Conservation (phyloP, 1,140 invertebrate species). For the Aplysia californica region DNA sequence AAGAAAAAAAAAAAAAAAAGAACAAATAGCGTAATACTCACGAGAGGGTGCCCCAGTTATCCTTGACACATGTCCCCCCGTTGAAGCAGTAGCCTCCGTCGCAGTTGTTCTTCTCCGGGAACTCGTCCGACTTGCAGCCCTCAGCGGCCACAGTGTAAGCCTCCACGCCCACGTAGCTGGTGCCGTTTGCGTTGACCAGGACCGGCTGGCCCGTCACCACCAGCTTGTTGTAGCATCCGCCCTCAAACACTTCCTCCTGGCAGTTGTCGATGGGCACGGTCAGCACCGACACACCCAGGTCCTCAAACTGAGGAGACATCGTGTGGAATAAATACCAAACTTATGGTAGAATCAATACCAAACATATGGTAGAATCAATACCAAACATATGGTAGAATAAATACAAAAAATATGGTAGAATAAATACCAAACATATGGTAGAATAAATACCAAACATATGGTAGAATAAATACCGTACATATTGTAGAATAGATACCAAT, state of each 20-base stretch:
- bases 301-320: slow-evolving; percentile 90
- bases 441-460: too few relatives aligned
- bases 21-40: too few relatives aligned
- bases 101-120: slow-evolving; percentile 74
- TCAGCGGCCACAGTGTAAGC: slow-evolving; percentile 92
- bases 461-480: too few relatives aligned
- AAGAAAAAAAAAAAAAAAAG: too few relatives aligned
- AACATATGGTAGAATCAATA: too few relatives aligned
- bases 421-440: too few relatives aligned
- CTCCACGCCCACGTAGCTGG: slow-evolving; percentile 91
- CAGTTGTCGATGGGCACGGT: slow-evolving; percentile 99
- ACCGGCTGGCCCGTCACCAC: slow-evolving; percentile 86
- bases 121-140: slow-evolving; percentile 54
- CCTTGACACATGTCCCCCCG: slow-evolving; percentile 83
- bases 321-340: too few relatives aligned
- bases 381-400: too few relatives aligned
- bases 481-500: too few relatives aligned
- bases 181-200: slow-evolving; percentile 97
- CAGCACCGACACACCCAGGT: slow-evolving; percentile 93
- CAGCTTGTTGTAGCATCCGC: slow-evolving; percentile 91
- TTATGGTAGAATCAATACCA: too few relatives aligned
- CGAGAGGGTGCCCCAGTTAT: slow-evolving; percentile 86
- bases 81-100: slow-evolving; percentile 92
- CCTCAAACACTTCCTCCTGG: slow-evolving; percentile 92
- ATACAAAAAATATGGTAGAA: too few relatives aligned